Percentiles rank a stretch among this genome's conserved stretches.
phyloP scores from a whole-genome alignment of 2,797 vertebrate species.

The Amphiprion clarkii region DNA sequence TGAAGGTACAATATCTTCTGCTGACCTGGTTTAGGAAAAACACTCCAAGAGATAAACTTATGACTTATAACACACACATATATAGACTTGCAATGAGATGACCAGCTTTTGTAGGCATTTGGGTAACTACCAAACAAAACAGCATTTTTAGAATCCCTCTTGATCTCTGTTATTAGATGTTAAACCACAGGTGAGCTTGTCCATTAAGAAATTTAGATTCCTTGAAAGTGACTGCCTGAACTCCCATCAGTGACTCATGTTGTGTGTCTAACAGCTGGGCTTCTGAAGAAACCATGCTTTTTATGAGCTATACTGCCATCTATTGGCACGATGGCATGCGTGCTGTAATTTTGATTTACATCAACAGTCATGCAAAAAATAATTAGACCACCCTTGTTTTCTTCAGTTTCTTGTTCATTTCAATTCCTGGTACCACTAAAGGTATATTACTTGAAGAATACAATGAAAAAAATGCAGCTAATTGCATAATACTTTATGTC shows the following conservation, averaged over 20 bases:
- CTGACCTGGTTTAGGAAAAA: not conserved
- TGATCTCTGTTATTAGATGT: not conserved
- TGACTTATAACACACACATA: not conserved
- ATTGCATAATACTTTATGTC: no score
- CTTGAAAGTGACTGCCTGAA: not conserved
- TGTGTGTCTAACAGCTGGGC: not conserved
- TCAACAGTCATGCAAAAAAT: not conserved
- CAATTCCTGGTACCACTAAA: no score
- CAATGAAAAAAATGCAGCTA: no score
- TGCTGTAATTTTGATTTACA: not conserved
- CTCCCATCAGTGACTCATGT: constrained; percentile 8
- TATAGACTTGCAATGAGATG: not conserved
- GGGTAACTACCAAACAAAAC: not conserved
- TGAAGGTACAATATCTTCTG: not conserved
- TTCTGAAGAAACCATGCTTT: constrained; percentile 6
- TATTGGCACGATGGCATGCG: constrained; percentile 26
- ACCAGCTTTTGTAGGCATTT: not conserved
- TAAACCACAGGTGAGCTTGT: not conserved
- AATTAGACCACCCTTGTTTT: no score
- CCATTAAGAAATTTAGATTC: not conserved
- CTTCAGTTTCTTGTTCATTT: no score
- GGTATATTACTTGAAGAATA: no score
- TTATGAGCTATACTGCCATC: constrained; percentile 53
- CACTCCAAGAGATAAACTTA: not conserved
- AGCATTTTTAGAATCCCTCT: not conserved